Evolutionary conservation across 2,888 invertebrate species (phyloP).

Genomic region (Trachelus iudaicus): DNA sequence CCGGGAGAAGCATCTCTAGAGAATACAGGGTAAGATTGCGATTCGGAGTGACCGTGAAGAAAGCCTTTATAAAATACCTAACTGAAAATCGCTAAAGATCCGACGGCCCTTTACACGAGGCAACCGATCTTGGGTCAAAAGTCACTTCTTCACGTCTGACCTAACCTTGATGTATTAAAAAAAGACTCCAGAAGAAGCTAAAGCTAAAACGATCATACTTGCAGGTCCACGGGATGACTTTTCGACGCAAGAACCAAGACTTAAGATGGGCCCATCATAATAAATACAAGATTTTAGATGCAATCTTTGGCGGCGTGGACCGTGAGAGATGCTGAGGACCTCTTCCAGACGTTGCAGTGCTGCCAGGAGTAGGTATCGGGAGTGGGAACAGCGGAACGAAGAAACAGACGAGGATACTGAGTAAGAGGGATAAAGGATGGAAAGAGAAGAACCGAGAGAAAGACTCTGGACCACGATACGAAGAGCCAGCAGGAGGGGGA

Average conservation of each 20-base stretch:
- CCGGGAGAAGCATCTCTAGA: neutral
- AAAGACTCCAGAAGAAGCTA: neutral
- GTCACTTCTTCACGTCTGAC: neutral
- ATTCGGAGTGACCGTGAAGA: neutral
- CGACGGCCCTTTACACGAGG: fast-evolving
- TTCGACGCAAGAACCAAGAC: constrained; percentile 2
- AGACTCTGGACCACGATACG: constrained; percentile 39
- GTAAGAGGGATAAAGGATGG: constrained; percentile 4
- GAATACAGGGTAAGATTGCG: neutral
- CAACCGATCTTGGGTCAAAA: neutral
- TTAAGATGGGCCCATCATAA: neutral
- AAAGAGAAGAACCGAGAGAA: constrained; percentile 1
- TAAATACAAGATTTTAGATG: constrained; percentile 11
- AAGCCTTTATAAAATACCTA: neutral
- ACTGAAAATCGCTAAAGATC: neutral
- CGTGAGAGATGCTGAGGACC: neutral
- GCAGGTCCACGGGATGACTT: neutral
- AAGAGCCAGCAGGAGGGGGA: constrained; percentile 11
- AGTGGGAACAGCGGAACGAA: neutral
- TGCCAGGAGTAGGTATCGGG: constrained; percentile 16
- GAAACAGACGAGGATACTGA: constrained; percentile 20
- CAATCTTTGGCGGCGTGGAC: neutral
- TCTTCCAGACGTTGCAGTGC: neutral
- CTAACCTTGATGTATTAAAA: neutral
- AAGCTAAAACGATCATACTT: neutral